Percentiles rank a stretch among this genome's conserved stretches.
These are phyloP conservation scores for Nettapus auritus DNA, from an alignment of 2,113 vertebrate genomes.

Conservation along the genomic window DNA sequence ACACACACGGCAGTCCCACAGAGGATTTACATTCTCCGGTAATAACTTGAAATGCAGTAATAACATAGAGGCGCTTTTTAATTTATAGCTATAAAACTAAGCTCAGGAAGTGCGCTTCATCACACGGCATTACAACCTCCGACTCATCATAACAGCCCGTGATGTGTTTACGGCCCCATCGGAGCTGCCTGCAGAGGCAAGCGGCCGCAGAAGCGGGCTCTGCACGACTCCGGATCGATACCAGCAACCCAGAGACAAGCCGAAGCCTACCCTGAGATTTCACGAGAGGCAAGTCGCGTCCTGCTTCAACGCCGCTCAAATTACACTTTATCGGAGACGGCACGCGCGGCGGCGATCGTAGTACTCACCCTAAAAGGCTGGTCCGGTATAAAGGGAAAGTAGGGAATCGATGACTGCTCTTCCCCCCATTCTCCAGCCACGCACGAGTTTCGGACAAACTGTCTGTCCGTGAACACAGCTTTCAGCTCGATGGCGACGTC, in stretches of 20 bases:
- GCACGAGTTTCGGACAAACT: constrained; percentile 91
- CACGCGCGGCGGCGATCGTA: background rate
- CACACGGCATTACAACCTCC: background rate
- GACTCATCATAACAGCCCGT: background rate
- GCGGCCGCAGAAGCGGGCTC: background rate
- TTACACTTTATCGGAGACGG: background rate
- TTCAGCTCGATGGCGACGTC: constrained; percentile 96
- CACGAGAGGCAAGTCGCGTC: background rate
- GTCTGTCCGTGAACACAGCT: constrained; percentile 89
- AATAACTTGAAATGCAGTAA: constrained; percentile 40
- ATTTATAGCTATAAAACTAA: constrained; percentile 55
- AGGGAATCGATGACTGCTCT: constrained; percentile 89
- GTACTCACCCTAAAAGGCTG: constrained; percentile 96
- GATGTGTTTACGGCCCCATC: background rate
- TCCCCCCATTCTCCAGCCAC: constrained; percentile 91
- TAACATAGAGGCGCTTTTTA: constrained; percentile 32
- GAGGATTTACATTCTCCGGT: constrained; percentile 31
- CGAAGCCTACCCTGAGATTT: background rate
- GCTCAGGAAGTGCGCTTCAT: background rate
- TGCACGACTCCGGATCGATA: accelerated
- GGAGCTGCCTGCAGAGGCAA: background rate
- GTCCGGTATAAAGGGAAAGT: constrained; percentile 98
- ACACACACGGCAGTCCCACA: background rate
- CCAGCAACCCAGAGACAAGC: background rate
- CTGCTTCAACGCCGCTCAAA: background rate